Base-by-base conservation (phyloP, 1,140 invertebrate genomes). In the Gyrodactylus salaris region DNA sequence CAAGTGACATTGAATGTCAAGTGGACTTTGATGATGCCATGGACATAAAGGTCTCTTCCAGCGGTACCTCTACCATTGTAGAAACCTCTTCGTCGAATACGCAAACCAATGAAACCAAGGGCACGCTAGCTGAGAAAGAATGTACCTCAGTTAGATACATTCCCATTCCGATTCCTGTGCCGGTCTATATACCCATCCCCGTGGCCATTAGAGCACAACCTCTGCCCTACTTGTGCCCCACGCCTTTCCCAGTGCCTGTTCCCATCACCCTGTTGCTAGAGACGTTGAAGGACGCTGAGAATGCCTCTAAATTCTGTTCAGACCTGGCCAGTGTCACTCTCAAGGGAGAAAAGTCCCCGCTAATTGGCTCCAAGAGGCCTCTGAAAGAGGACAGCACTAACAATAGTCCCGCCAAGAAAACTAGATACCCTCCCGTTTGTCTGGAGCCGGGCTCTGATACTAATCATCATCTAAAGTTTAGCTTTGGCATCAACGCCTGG, bases 401-500 rank as follows among this genome's bases (percentile, higher is more conserved):
- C 7, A n/a, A 54, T 7, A 54, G 7, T 54, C 34, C 34, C 7
- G 7, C 34, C 34, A 54, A 54, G n/a, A 54, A 54, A n/a, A n/a
- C 34, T 54, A 54, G n/a, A 54, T n/a, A 16, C n/a, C 34, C 34
- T n/a, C 7, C n/a, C 7, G n/a, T 54, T 16, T 16, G 7, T 16
- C 34, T 54, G 7, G 34, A 54, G 34, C n/a, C 34, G 7, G 34
- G 34, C 34, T 7, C n/a, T n/a, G 34, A 54, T 54, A 54, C 7
- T 54, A 54, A n/a, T n/a, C 34, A 54, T 54, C 34, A 54, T 54
- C 22, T 75, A 23, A 75, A 75, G 69, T 75, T 72, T 27, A 75
- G 74, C 2, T 75, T 72, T 27, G 75, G 74, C 1, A 25, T 75
- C 1, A 75, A 72, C 21, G 75, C 75, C 1, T 75, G 75, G 75